Evolutionary conservation across 1,140 invertebrate genomes (phyloP), one percentile per base, ranked within the genome.

Genomic region (Bombus affinis): DNA sequence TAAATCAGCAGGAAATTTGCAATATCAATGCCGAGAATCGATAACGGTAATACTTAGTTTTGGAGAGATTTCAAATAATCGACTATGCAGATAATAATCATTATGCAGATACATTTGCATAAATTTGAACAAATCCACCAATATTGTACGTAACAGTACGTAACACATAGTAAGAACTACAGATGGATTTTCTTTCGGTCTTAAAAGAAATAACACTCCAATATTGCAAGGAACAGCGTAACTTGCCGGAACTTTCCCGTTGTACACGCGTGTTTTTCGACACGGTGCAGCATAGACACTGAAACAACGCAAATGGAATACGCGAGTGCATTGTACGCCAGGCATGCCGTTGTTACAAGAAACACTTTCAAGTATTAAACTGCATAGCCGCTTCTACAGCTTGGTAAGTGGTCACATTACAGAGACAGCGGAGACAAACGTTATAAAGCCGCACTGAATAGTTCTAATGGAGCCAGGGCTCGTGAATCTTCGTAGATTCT

Each of bases 341-440:
- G 70, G 81, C 86, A 89, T 65, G 81, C 85, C 78, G 82, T 70
- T 70, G 81, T 59, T 79, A 70, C 88, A 89, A 90, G 89, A 90
- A 89, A 89, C 89, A 90, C 70, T 87, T 70, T 62, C 88, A 82
- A 90, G 88, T 89, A 89, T 90, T 90, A 90, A 90, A 89, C 85
- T 90, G 81, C 85, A 90, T 85, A 85, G 87, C 79, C 59, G 77
- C 85, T 28, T 65, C 79, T 86, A 82, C 66, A 65, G 72, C 57
- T 65, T 79, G 81, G 85, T 87, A 89, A 90, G 88, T 85, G 89
- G 89, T 90, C 88, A 73, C 89, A 90, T 90, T 89, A 89, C 88
- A 87, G 68, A 75, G 85, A 89, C 77, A 87, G 81, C 66, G 62
- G 70, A 59, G 70, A 75, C 85, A 81, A 84, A 87, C 66, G 88